phyloP scores from a whole-genome alignment of 1,140 invertebrate species.

The Leptopilina clavipes region DNA sequence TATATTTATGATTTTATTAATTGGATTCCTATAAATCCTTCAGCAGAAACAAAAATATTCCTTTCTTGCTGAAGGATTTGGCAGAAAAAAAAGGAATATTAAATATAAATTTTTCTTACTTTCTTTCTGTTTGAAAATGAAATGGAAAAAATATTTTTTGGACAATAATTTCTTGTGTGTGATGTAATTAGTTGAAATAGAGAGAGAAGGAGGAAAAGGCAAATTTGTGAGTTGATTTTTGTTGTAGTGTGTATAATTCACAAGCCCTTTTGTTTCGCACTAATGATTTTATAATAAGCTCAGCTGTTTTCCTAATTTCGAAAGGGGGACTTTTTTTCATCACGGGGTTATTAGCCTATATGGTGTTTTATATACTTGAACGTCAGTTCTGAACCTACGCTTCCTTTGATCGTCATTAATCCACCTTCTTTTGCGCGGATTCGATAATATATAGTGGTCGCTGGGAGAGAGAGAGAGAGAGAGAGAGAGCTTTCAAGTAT shows the following conservation, averaged over 20 bases:
- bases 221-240: conserved; percentile 10
- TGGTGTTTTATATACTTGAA: conserved; percentile 31
- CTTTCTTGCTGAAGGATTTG: no score
- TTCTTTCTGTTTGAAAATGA: no score
- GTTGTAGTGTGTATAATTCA: conserved; percentile 1
- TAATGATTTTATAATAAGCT: conserved; percentile 67
- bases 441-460: conserved; percentile 18
- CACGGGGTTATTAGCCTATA: conserved; percentile 49
- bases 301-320: conserved; percentile 61
- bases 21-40: background rate
- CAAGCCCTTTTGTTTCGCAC: conserved; percentile 34
- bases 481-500: conserved; percentile 10
- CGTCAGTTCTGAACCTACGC: conserved; percentile 43
- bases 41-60: no score
- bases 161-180: no score
- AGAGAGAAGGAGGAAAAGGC: background rate
- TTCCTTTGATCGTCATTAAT: conserved; percentile 40
- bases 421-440: conserved; percentile 40
- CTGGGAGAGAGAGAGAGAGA: no score
- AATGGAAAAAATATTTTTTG: no score
- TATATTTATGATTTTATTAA: background rate
- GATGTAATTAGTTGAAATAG: background rate
- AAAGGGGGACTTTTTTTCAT: conserved; percentile 52
- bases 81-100: no score
- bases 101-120: no score